A percentile compares a stretch with the other conserved stretches of the same genome.
Conservation (phyloP, 2,797 vertebrate species). For the Phoebastria nigripes region DNA sequence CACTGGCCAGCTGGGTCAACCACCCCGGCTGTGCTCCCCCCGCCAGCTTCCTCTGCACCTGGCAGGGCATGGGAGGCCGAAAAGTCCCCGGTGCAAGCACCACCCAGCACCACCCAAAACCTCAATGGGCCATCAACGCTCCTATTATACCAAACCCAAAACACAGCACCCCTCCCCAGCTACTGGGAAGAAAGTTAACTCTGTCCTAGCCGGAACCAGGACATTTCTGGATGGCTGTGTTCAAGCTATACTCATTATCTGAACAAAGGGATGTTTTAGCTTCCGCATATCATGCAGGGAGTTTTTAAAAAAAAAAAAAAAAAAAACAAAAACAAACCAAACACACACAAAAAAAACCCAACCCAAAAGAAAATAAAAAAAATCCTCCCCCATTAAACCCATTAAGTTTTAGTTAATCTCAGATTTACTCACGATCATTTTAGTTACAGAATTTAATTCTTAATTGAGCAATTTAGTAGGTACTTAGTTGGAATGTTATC, state of each 20-base stretch:
- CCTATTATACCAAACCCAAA: no score
- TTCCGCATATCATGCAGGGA: neutral
- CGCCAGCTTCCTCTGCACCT: no score
- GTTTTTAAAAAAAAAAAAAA: neutral
- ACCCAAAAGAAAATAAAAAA: neutral
- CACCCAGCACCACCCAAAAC: no score
- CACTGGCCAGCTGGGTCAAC: no score
- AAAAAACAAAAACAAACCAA: neutral
- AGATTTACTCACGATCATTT: neutral
- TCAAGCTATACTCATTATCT: neutral
- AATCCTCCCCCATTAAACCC: neutral
- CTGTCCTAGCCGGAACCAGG: no score
- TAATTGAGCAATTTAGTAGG: neutral
- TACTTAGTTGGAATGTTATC: neutral
- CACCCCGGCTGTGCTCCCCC: no score
- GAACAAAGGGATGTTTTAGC: neutral
- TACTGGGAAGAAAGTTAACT: no score
- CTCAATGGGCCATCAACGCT: no score
- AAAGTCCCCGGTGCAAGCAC: no score
- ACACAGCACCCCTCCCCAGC: no score
- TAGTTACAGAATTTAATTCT: neutral
- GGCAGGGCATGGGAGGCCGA: no score
- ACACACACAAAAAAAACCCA: neutral
- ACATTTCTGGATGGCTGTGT: neutral
- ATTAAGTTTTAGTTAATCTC: neutral